Evolutionary conservation across 2,113 vertebrate genomes (phyloP).

Genomic region (Pteropus alecto): DNA sequence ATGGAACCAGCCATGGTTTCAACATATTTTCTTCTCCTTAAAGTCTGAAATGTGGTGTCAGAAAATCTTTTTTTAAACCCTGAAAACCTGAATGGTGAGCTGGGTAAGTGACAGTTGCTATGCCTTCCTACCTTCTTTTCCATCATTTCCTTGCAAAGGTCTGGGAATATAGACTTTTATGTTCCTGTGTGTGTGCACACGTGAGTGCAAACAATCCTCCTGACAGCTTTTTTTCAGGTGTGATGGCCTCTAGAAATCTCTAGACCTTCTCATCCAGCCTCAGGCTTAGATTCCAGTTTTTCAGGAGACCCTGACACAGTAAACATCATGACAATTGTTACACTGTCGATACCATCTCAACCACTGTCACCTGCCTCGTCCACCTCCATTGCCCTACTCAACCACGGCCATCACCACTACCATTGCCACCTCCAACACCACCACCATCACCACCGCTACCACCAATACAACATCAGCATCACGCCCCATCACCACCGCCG

Average conservation of each 20-base stretch:
- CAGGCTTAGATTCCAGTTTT: background rate
- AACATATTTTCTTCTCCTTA: background rate
- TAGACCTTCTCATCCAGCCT: background rate
- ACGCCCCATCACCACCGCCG: fast-evolving
- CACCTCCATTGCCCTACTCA: background rate
- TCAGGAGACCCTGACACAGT: background rate
- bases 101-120: background rate
- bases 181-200: too few relatives aligned
- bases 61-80: background rate
- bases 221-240: background rate
- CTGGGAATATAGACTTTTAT: too few relatives aligned
- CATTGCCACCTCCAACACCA: background rate
- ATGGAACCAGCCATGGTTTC: background rate
- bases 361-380: background rate
- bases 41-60: background rate
- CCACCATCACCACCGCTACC: background rate
- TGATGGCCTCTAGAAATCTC: background rate
- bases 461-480: background rate
- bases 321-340: background rate
- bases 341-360: background rate
- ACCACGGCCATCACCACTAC: background rate
- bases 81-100: background rate
- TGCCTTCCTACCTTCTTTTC: background rate
- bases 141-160: background rate
- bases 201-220: background rate